Evolutionary conservation across 1,140 invertebrate genomes (phyloP).

Genomic region (Choristoneura fumiferana): DNA sequence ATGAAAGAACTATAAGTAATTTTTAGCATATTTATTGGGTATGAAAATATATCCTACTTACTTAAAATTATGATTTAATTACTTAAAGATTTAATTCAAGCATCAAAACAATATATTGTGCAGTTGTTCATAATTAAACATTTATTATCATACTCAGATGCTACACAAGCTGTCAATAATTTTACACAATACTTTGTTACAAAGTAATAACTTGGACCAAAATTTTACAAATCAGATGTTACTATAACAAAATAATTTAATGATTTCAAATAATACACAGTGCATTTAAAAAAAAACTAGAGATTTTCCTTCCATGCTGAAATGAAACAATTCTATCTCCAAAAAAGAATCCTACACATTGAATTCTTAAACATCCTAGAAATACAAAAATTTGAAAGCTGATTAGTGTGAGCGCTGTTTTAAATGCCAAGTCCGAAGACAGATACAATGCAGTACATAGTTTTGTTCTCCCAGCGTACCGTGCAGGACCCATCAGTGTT

Average conservation of each 20-base stretch:
- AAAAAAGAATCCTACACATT: too few species aligned
- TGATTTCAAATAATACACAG: too few species aligned
- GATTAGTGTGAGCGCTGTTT: constrained; percentile 29
- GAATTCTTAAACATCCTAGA: too few species aligned
- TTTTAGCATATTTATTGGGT: constrained; percentile 63
- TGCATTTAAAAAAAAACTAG: background rate
- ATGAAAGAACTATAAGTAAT: constrained; percentile 28
- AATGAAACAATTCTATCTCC: too few species aligned
- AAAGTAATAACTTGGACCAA: constrained; percentile 1
- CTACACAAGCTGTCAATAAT: background rate
- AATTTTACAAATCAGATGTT: background rate
- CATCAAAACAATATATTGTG: background rate
- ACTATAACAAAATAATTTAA: constrained; percentile 8
- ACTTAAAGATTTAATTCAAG: constrained; percentile 33
- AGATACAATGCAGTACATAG: constrained; percentile 98
- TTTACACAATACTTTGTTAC: constrained; percentile 15
- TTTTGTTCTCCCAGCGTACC: constrained; percentile 99
- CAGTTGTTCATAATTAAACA: background rate
- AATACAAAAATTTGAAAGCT: too few species aligned
- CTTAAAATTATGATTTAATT: constrained; percentile 67
- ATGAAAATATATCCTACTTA: constrained; percentile 73
- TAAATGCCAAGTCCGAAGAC: constrained; percentile 95
- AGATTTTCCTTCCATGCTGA: too few species aligned
- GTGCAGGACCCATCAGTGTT: constrained; percentile 98
- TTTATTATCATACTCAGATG: background rate